phyloP scores from a whole-genome alignment of 1,140 invertebrate genomes.

The Drosophila trapezifrons region DNA sequence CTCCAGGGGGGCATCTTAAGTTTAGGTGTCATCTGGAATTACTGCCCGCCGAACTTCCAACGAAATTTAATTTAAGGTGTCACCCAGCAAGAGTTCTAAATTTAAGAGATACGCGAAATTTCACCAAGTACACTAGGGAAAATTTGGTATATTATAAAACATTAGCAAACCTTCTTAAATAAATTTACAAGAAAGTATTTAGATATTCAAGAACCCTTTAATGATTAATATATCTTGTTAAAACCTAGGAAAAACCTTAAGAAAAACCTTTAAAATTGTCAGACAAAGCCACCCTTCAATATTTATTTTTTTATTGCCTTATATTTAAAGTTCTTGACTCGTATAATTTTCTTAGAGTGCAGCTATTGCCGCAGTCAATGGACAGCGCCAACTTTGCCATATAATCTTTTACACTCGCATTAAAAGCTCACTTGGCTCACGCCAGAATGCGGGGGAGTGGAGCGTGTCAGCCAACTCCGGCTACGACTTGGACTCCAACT shows the following conservation, averaged over 20 bases:
- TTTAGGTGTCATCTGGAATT: constrained; percentile 13
- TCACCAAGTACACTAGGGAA: constrained; percentile 5
- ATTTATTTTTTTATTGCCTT: neutral
- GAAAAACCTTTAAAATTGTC: neutral
- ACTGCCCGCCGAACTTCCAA: constrained; percentile 4
- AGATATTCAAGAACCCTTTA: too few relatives aligned
- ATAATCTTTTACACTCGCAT: constrained; percentile 78
- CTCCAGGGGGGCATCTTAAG: neutral
- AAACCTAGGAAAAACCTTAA: neutral
- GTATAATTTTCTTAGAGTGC: constrained; percentile 20
- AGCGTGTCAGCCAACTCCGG: constrained; percentile 19
- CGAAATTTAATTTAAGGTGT: constrained; percentile 19
- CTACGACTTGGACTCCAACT: neutral
- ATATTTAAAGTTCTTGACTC: neutral
- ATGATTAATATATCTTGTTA: neutral
- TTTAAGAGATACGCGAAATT: constrained; percentile 1
- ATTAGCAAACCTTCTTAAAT: too few relatives aligned
- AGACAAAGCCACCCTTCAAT: neutral
- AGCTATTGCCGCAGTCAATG: constrained; percentile 40
- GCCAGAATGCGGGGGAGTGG: constrained; percentile 21
- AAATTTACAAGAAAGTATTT: too few relatives aligned
- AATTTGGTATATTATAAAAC: neutral
- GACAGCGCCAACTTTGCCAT: constrained; percentile 69
- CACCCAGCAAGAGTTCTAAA: constrained; percentile 11
- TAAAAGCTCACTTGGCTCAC: constrained; percentile 68